These are phyloP conservation scores for Thalassoma bifasciatum DNA, from an alignment of 2,113 vertebrate species.

Conservation along the genomic window DNA sequence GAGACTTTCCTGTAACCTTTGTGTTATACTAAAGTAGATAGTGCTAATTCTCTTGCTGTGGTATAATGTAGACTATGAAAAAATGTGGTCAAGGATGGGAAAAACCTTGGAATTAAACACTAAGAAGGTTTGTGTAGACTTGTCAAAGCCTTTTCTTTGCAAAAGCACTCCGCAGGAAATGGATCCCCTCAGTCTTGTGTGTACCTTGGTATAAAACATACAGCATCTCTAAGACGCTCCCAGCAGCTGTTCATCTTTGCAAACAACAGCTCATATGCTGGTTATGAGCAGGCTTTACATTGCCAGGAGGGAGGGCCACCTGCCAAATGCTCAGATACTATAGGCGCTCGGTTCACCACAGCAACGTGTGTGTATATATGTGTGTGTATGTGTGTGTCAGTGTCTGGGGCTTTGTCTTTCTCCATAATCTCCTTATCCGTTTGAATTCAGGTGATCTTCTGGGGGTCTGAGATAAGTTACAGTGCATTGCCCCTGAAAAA, in stretches of 20 bases:
- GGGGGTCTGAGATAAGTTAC: background rate
- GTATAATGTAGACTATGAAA: too few species aligned
- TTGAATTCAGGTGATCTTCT: background rate
- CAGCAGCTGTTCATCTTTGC: constrained; percentile 49
- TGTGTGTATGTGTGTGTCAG: background rate
- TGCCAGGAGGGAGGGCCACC: background rate
- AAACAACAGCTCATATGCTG: constrained; percentile 44
- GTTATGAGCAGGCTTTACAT: constrained; percentile 1
- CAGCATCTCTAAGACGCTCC: constrained; percentile 37
- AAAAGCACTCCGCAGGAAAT: background rate
- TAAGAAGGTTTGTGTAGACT: background rate
- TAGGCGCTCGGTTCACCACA: constrained; percentile 9
- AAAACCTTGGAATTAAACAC: too few species aligned
- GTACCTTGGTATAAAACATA: constrained; percentile 30
- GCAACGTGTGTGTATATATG: background rate
- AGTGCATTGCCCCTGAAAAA: background rate
- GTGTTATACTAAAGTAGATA: too few species aligned
- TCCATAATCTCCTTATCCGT: background rate
- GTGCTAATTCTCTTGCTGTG: too few species aligned
- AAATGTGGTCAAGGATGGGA: too few species aligned
- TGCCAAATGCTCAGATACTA: constrained; percentile 24
- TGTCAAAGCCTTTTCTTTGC: background rate
- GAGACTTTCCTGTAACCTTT: too few species aligned
- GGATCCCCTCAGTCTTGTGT: constrained; percentile 3
- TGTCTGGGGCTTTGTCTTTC: background rate